Percentiles rank a stretch among this genome's conserved stretches.
phyloP scores from a whole-genome alignment of 2,113 vertebrate species.

The Pedionomus torquatus region DNA sequence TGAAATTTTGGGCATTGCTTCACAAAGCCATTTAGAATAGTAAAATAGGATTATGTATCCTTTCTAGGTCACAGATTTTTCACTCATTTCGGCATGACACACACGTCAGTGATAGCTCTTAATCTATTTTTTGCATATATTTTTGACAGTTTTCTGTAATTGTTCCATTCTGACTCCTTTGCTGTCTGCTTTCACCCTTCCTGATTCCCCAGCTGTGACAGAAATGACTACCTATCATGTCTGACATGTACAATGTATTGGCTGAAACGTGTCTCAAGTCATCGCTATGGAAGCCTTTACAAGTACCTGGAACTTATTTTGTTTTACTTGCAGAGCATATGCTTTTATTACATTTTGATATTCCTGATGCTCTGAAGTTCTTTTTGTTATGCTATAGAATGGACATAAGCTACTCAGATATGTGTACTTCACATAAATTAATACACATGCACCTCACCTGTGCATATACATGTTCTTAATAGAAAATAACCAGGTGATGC shows the following conservation, averaged over 20 bases:
- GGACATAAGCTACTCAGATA: not conserved
- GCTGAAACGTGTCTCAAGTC: not conserved
- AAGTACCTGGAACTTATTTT: not conserved
- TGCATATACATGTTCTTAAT: not conserved
- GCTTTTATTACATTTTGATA: not conserved
- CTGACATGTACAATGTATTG: not conserved
- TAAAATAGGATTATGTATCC: not conserved
- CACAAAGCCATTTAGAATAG: not conserved
- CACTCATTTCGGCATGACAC: not conserved
- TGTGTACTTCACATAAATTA: not conserved
- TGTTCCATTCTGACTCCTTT: not conserved
- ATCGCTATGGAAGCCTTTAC: not conserved
- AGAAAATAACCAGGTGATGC: not conserved
- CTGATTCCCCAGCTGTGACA: not conserved
- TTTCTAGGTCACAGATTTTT: slow-evolving; percentile 14
- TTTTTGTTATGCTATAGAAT: not conserved
- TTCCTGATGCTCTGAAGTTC: not conserved
- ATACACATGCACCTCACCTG: not conserved
- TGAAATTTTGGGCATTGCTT: not conserved
- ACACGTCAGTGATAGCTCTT: not conserved
- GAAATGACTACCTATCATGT: not conserved
- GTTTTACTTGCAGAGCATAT: not conserved
- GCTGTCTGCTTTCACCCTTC: not conserved
- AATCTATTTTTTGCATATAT: slow-evolving; percentile 19
- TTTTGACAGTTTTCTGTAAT: not conserved